Percentiles rank a stretch among this genome's conserved stretches.
phyloP scores from a whole-genome alignment of 2,797 vertebrate species.

The Semaprochilodus insignis region DNA sequence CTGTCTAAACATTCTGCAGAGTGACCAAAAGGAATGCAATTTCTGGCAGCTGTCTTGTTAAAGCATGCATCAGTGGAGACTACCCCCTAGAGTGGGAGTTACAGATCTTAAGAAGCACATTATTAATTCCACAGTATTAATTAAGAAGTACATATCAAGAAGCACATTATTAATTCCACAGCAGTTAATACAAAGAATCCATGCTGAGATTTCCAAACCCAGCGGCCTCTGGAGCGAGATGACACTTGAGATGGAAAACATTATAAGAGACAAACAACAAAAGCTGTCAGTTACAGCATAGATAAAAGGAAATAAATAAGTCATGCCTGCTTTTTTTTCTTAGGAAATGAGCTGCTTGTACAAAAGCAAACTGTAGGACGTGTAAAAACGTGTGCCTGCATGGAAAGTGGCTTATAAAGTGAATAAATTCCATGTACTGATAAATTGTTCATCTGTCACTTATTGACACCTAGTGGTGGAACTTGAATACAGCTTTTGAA shows the following conservation, averaged over 20 bases:
- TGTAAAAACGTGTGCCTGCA: too few species aligned
- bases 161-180: not conserved
- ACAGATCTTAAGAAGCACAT: not conserved
- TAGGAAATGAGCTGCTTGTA: not conserved
- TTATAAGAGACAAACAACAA: not conserved
- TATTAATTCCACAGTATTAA: not conserved
- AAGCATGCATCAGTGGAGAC: not conserved
- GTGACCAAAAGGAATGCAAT: not conserved
- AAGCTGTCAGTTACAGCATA: not conserved
- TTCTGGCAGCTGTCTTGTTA: not conserved
- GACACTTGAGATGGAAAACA: not conserved
- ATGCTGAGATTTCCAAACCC: not conserved
- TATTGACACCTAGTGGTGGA: conserved; percentile 11
- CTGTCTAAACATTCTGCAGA: not conserved
- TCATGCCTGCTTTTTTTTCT: not conserved
- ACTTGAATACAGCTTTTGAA: not conserved
- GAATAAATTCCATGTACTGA: not conserved
- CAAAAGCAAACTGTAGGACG: not conserved
- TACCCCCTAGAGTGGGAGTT: not conserved
- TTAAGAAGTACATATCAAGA: not conserved
- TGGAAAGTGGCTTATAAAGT: not conserved
- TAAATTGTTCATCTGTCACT: not conserved
- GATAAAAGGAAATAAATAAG: not conserved
- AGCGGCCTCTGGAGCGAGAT: not conserved
- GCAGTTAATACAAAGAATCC: not conserved